Percentiles rank a stretch among this genome's conserved stretches.
Evolutionary conservation across 2,113 vertebrate genomes (phyloP).

Genomic region (Oryzias melastigma): DNA sequence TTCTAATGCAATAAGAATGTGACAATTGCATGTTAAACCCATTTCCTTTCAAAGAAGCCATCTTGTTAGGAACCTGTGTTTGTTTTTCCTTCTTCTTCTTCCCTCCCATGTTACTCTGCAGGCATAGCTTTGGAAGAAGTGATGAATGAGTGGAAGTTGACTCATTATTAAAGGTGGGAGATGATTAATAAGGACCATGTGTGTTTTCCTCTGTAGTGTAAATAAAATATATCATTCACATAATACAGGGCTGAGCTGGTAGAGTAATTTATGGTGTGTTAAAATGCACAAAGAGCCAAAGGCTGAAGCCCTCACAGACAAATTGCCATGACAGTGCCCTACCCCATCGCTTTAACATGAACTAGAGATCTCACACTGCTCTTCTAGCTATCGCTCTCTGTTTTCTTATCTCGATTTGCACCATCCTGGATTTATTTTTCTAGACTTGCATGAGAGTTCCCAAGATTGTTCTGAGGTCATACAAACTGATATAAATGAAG

Average conservation of each 20-base stretch:
- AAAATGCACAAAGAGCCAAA: constrained; percentile 84
- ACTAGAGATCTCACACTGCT: constrained; percentile 65
- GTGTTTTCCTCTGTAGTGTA: constrained; percentile 86
- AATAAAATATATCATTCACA: constrained; percentile 93
- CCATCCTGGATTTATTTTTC: constrained; percentile 67
- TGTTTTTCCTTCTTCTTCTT: constrained; percentile 64
- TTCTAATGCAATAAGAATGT: constrained; percentile 62
- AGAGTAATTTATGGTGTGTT: constrained; percentile 84
- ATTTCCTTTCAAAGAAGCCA: constrained; percentile 56
- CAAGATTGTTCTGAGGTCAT: constrained; percentile 70
- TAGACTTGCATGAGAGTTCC: constrained; percentile 59
- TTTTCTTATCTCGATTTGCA: constrained; percentile 67
- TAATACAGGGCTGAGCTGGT: constrained; percentile 76
- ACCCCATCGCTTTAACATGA: constrained; percentile 63
- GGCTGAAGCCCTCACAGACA: constrained; percentile 77
- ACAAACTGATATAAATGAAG: constrained; percentile 52
- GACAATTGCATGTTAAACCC: constrained; percentile 61
- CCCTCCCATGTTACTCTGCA: constrained; percentile 62
- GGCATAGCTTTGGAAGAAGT: constrained; percentile 78
- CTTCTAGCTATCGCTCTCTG: constrained; percentile 57
- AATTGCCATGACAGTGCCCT: constrained; percentile 75
- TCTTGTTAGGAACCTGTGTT: constrained; percentile 72
- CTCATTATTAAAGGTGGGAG: constrained; percentile 86
- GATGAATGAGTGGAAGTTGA: constrained; percentile 84
- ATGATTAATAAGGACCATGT: constrained; percentile 87